These are phyloP conservation scores for Laodelphax striatellus DNA, from an alignment of 1,140 invertebrate genomes.

Conservation along the genomic window DNA sequence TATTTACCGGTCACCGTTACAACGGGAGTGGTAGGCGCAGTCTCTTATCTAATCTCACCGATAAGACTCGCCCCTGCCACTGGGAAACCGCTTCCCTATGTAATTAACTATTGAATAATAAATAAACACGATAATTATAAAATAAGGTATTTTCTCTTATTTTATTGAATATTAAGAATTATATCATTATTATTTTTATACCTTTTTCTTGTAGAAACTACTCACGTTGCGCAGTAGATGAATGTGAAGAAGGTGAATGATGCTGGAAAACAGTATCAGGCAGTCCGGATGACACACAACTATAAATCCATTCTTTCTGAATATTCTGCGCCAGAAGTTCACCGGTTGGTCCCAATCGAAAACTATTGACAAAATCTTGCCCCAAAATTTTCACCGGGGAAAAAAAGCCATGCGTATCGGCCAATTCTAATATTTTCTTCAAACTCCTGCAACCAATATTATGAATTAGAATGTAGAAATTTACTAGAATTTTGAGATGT, in stretches of 20 bases:
- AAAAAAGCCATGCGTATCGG: constrained; percentile 30
- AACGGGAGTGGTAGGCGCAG: too few species aligned
- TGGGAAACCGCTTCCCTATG: too few species aligned
- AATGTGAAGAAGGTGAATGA: background rate
- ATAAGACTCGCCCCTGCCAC: too few species aligned
- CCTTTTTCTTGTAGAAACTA: background rate
- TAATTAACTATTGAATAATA: too few species aligned
- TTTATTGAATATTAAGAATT: too few species aligned
- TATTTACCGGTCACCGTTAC: too few species aligned
- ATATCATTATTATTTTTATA: too few species aligned
- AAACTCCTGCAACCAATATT: constrained; percentile 14
- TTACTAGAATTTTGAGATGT: too few species aligned
- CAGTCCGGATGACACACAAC: constrained; percentile 38
- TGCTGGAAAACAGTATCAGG: constrained; percentile 36
- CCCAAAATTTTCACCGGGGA: constrained; percentile 19
- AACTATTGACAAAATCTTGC: constrained; percentile 23
- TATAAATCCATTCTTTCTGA: constrained; percentile 41
- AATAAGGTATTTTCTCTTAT: too few species aligned
- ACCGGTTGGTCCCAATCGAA: constrained; percentile 38
- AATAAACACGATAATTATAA: too few species aligned
- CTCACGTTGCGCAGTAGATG: background rate
- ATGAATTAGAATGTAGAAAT: background rate
- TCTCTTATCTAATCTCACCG: too few species aligned
- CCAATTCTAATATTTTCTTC: constrained; percentile 31
- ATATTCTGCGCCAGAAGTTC: constrained; percentile 39